Percentiles rank a stretch among this genome's conserved stretches.
Conservation (phyloP, 2,888 invertebrate species). For the Hypselothyrea guttata region DNA sequence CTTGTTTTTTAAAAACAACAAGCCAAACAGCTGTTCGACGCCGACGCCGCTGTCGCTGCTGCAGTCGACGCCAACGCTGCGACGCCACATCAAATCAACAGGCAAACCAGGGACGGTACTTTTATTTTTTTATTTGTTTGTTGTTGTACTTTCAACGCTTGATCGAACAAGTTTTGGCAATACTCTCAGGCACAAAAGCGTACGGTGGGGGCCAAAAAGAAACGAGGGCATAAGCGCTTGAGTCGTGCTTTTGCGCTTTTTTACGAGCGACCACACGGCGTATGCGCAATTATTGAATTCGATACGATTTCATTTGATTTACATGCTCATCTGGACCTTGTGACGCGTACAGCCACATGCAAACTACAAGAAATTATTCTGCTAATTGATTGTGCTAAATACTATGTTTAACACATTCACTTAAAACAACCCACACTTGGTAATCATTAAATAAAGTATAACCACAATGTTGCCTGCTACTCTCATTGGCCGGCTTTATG, state of each 20-base stretch:
- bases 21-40: conserved; percentile 59
- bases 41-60: conserved; percentile 18
- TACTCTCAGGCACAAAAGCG: conserved; percentile 26
- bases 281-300: conserved; percentile 56
- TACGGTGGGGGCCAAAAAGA: conserved; percentile 47
- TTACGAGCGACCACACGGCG: conserved; percentile 51
- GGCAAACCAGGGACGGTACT: conserved; percentile 25
- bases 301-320: conserved; percentile 73
- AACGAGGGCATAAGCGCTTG: conserved; percentile 17
- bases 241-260: conserved; percentile 36
- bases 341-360: conserved; percentile 28
- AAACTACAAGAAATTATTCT: conserved; percentile 19
- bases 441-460: conserved; percentile 1
- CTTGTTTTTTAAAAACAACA: conserved; percentile 71
- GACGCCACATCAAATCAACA: conserved; percentile 41
- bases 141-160: background rate
- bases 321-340: conserved; percentile 63
- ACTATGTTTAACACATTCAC: conserved; percentile 1
- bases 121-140: conserved; percentile 15
- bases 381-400: conserved; percentile 40
- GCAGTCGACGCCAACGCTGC: conserved; percentile 14
- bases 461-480: conserved; percentile 9
- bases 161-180: conserved; percentile 7
- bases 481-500: background rate
- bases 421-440: background rate